Base-by-base conservation (phyloP, 2,888 invertebrate genomes). In the Phragmatobia fuliginosa region DNA sequence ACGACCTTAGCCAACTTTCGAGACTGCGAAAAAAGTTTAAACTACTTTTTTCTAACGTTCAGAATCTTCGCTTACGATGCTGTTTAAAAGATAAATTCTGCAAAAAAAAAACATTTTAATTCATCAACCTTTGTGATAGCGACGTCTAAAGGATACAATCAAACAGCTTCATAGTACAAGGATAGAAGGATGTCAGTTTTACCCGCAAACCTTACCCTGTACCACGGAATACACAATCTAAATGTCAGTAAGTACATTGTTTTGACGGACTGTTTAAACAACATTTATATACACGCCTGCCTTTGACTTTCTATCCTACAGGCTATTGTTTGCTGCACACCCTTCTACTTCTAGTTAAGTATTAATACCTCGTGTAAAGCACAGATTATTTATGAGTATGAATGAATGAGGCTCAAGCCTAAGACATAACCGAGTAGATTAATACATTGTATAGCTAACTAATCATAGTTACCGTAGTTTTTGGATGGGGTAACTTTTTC, bases 251-350 rank as follows among this genome's bases (percentile, higher is more conserved):
- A 63, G 66, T 74, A 72, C 76, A 72, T 68, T 67, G 67, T 58
- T 78, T 80, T 79, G 84, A 83, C 76, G 65, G 81, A 76, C 59
- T 80, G 81, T 80, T 80, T 83, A 75, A 68, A 70, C 71, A 77
- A 74, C 59, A 59, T 76, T 75, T 76, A 72, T 69, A 75, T 79
- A 79, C 79, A 79, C 45, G 49, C 36, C 59, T 66, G 59, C 36
- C 36, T 18, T 58, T 61, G 41, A 67, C 66, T 67, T 72, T 66
- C 61, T 74, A 69, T 7, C 16, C 56, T 56, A 2, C 69, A 52
- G 61, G 61, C 66, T 52, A 52, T 66, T 71, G 70, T 70, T 71
- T 74, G 62, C 69, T 64, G 52, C 14, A 41, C 33, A 49, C 45
- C n/a, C 10, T 64, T 31, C 21, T 8, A 62, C 62, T 45, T 3